Conservation (phyloP, 2,113 vertebrate genomes). For the Acanthochromis polyacanthus region DNA sequence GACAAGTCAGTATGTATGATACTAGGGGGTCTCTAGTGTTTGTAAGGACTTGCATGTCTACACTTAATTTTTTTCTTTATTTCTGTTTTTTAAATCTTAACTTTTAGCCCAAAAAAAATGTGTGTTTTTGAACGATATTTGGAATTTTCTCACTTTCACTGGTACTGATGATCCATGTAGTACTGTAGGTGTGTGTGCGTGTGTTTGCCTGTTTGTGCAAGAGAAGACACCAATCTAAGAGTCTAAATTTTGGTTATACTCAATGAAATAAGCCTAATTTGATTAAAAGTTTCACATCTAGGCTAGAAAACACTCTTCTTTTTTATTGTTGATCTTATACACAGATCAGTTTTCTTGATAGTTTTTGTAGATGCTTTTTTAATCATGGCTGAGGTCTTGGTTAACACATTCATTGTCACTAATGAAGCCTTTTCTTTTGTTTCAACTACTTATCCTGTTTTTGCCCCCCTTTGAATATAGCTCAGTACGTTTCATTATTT, state of each 20-base stretch:
- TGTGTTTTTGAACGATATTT: slow-evolving; percentile 70
- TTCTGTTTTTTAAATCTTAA: slow-evolving; percentile 68
- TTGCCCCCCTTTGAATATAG: slow-evolving; percentile 50
- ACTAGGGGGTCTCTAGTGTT: slow-evolving; percentile 72
- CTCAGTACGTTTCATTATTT: slow-evolving; percentile 49
- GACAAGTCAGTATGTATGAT: slow-evolving; percentile 80
- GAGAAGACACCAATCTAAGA: slow-evolving; percentile 57
- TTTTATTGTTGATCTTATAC: slow-evolving; percentile 42
- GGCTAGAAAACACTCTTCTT: slow-evolving; percentile 29
- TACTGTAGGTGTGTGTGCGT: slow-evolving; percentile 63
- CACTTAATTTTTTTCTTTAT: slow-evolving; percentile 64
- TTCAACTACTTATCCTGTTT: slow-evolving; percentile 49
- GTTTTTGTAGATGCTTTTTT: slow-evolving; percentile 63
- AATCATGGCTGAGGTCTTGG: slow-evolving; percentile 57
- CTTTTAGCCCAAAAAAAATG: slow-evolving; percentile 58
- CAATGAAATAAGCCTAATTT: slow-evolving; percentile 43
- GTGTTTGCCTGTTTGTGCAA: slow-evolving; percentile 54
- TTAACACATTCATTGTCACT: slow-evolving; percentile 52
- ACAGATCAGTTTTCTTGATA: slow-evolving; percentile 58
- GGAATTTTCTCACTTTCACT: slow-evolving; percentile 69
- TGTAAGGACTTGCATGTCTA: slow-evolving; percentile 81
- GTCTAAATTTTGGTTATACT: slow-evolving; percentile 36
- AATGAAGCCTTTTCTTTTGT: slow-evolving; percentile 53
- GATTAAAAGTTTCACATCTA: slow-evolving; percentile 27
- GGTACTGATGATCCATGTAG: slow-evolving; percentile 73